These are phyloP conservation scores for Ia io DNA, from an alignment of 2,113 vertebrate species.

Conservation along the genomic window DNA sequence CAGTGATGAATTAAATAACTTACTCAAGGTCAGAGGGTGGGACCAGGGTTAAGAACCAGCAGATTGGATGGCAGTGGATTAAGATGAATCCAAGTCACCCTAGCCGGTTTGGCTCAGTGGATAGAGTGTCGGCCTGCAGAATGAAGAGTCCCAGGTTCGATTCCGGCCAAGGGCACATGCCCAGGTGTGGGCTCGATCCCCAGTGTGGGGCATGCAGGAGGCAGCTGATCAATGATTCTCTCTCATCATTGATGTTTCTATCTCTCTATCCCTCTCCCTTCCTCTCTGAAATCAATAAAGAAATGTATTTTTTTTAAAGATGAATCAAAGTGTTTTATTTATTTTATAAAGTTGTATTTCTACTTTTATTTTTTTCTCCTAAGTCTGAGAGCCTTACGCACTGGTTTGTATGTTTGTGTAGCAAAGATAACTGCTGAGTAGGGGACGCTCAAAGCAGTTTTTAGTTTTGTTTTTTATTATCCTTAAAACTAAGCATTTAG, in stretches of 20 bases:
- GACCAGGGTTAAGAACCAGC: not conserved
- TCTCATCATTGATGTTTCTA: too few relatives aligned
- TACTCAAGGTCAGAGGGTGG: not conserved
- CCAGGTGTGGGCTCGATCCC: too few relatives aligned
- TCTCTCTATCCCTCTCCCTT: too few relatives aligned
- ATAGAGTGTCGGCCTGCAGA: too few relatives aligned
- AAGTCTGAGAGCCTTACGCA: not conserved
- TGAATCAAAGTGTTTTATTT: not conserved
- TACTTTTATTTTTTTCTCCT: not conserved
- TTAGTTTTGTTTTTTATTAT: not conserved
- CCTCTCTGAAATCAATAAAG: too few relatives aligned
- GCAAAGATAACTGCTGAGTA: not conserved
- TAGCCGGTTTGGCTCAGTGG: too few relatives aligned
- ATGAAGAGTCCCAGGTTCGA: too few relatives aligned
- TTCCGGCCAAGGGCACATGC: too few relatives aligned
- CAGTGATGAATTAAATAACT: not conserved
- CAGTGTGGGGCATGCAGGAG: too few relatives aligned
- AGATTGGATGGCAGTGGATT: not conserved
- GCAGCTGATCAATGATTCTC: too few relatives aligned
- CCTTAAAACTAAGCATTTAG: not conserved
- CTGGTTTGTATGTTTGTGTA: not conserved
- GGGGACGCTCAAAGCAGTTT: not conserved
- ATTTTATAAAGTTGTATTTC: not conserved
- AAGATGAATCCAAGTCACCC: not conserved
- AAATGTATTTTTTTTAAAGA: too few relatives aligned